These are phyloP conservation scores for Pseudochromis fuscus DNA, from an alignment of 2,797 vertebrate genomes.

Conservation along the genomic window DNA sequence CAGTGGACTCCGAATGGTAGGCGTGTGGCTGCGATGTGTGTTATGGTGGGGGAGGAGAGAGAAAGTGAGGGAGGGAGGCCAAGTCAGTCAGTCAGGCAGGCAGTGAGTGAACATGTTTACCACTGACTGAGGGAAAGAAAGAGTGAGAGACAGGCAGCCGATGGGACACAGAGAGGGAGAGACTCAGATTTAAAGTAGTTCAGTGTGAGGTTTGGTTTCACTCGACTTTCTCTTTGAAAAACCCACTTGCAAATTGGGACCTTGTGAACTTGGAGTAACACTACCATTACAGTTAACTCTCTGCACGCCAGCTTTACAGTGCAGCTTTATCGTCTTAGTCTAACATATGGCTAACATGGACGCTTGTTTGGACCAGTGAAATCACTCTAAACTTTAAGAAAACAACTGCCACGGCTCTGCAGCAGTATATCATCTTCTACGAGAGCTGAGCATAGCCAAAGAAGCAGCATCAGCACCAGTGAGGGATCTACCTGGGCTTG, in stretches of 20 bases:
- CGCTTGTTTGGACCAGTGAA: slow-evolving; percentile 24
- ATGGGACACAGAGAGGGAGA: slow-evolving; percentile 15
- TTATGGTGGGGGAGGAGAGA: slow-evolving; percentile 73
- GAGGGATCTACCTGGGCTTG: slow-evolving; percentile 18
- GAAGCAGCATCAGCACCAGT: slow-evolving; percentile 43
- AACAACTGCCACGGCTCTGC: slow-evolving; percentile 8
- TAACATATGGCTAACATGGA: slow-evolving; percentile 14
- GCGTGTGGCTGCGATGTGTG: slow-evolving; percentile 78
- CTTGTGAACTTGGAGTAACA: neutral
- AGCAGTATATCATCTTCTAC: neutral
- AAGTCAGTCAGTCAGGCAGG: slow-evolving; percentile 45
- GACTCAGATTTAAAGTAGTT: slow-evolving; percentile 16
- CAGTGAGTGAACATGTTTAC: slow-evolving; percentile 71
- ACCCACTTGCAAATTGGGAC: slow-evolving; percentile 5
- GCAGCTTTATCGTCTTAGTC: neutral
- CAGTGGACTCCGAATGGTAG: slow-evolving; percentile 75
- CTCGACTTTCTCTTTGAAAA: slow-evolving; percentile 8
- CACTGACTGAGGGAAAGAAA: slow-evolving; percentile 50
- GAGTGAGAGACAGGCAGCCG: slow-evolving; percentile 35
- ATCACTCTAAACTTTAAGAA: slow-evolving; percentile 11
- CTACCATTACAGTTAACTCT: neutral
- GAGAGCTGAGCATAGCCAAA: neutral
- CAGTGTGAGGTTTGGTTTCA: slow-evolving; percentile 25
- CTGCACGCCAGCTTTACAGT: slow-evolving; percentile 1
- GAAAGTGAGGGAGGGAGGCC: slow-evolving; percentile 36